Evolutionary conservation across 2,113 vertebrate genomes (phyloP).

Genomic region (Leptocoma aspasia): DNA sequence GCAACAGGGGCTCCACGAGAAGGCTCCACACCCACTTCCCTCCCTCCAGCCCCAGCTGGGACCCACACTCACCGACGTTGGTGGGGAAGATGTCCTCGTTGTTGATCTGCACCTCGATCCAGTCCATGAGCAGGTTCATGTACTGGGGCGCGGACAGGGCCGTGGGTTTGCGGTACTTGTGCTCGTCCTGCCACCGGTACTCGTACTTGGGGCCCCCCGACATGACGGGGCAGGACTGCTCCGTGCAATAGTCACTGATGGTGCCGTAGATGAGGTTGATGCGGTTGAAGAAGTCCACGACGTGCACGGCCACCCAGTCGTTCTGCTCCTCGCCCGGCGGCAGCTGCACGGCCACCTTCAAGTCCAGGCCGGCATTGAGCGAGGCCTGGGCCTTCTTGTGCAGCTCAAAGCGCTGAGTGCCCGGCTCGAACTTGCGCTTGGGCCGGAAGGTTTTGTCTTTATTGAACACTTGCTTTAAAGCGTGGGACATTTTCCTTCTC

Average conservation of each 20-base stretch:
- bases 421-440: slow-evolving; percentile 97
- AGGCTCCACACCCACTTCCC: neutral
- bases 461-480: slow-evolving; percentile 95
- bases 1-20: neutral
- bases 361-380: slow-evolving; percentile 90
- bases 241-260: slow-evolving; percentile 92
- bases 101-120: slow-evolving; percentile 98
- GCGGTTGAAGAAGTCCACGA: slow-evolving; percentile 98
- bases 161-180: slow-evolving; percentile 88
- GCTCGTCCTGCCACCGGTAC: slow-evolving; percentile 96
- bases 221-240: slow-evolving; percentile 91
- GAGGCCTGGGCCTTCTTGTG: slow-evolving; percentile 98
- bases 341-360: slow-evolving; percentile 91
- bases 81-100: slow-evolving; percentile 96
- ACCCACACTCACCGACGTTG: slow-evolving; percentile 82
- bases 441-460: slow-evolving; percentile 98
- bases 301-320: slow-evolving; percentile 97
- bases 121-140: slow-evolving; percentile 98
- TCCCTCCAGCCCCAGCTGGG: too few relatives aligned
- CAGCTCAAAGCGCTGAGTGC: slow-evolving; percentile 93
- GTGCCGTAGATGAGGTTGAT: slow-evolving; percentile 99
- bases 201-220: slow-evolving; percentile 94
- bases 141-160: slow-evolving; percentile 91
- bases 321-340: slow-evolving; percentile 89
- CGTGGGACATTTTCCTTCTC: slow-evolving; percentile 80